Evolutionary conservation across 1,140 invertebrate species (phyloP).

Genomic region (Plutomurus gul): DNA sequence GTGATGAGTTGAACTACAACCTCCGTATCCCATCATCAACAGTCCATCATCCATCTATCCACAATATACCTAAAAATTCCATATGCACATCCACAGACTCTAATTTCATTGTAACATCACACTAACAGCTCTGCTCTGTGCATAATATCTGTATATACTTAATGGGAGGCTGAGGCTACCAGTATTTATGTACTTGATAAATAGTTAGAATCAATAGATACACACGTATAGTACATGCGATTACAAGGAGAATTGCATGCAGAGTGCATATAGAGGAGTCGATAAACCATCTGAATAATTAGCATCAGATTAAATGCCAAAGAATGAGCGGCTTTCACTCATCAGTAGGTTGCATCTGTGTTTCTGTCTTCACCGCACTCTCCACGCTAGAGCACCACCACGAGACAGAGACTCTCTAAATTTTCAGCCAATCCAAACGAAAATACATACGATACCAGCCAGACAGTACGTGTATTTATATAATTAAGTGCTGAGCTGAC

Average conservation of each 20-base stretch:
- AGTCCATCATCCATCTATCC: no score
- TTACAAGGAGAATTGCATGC: no score
- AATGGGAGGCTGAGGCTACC: no score
- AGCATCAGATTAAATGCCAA: constrained; percentile 39
- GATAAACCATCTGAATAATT: constrained; percentile 30
- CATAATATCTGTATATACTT: no score
- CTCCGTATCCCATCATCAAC: no score
- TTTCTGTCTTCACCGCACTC: not conserved
- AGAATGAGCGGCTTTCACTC: constrained; percentile 40
- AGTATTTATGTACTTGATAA: no score
- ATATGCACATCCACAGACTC: no score
- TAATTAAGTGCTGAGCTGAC: constrained; percentile 23
- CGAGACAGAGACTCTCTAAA: not conserved
- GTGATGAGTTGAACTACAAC: constrained; percentile 2
- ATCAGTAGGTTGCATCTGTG: constrained; percentile 17
- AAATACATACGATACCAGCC: not conserved
- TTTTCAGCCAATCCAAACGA: not conserved
- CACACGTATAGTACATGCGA: no score
- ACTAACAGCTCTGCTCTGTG: no score
- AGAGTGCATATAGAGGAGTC: not conserved
- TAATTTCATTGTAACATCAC: no score
- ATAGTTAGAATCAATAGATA: no score
- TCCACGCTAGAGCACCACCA: not conserved
- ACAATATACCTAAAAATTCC: no score
- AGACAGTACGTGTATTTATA: constrained; percentile 6